Percentiles rank a stretch among this genome's conserved stretches.
These are phyloP conservation scores for Lanius collurio DNA, from an alignment of 2,113 vertebrate species.

Conservation along the genomic window DNA sequence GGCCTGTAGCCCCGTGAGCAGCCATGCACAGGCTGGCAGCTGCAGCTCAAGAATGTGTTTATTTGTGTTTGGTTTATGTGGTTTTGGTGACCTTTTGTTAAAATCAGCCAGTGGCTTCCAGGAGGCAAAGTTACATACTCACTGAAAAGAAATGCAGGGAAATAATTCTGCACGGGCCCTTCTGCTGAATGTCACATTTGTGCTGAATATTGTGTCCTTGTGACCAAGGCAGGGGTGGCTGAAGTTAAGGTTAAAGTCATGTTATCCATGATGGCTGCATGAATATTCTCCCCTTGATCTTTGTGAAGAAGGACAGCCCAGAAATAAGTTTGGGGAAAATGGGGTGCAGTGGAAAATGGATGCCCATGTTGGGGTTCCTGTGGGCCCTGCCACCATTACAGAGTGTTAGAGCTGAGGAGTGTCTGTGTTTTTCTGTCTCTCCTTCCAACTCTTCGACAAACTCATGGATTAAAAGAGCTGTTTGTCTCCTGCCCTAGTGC, in stretches of 20 bases:
- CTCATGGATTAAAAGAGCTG: neutral
- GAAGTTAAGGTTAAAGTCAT: neutral
- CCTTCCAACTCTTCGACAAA: rapidly evolving
- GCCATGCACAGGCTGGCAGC: neutral
- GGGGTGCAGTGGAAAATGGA: neutral
- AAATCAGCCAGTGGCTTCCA: conserved; percentile 36
- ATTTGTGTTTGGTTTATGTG: conserved; percentile 44
- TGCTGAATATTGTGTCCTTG: neutral
- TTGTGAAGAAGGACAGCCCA: neutral
- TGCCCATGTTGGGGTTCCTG: neutral
- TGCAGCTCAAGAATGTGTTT: conserved; percentile 31
- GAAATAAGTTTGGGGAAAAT: neutral
- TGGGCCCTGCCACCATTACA: neutral
- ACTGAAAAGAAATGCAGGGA: neutral
- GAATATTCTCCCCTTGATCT: neutral
- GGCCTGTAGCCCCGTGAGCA: neutral
- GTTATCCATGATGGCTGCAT: neutral
- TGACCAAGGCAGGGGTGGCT: neutral
- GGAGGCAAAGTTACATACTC: neutral
- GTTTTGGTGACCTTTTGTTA: conserved; percentile 54
- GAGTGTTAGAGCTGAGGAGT: neutral
- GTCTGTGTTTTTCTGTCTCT: neutral
- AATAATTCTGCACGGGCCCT: neutral
- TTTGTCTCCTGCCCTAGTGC: neutral
- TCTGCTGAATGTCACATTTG: neutral